Evolutionary conservation across 2,888 invertebrate species (phyloP).

Genomic region (Limnephilus lunatus): DNA sequence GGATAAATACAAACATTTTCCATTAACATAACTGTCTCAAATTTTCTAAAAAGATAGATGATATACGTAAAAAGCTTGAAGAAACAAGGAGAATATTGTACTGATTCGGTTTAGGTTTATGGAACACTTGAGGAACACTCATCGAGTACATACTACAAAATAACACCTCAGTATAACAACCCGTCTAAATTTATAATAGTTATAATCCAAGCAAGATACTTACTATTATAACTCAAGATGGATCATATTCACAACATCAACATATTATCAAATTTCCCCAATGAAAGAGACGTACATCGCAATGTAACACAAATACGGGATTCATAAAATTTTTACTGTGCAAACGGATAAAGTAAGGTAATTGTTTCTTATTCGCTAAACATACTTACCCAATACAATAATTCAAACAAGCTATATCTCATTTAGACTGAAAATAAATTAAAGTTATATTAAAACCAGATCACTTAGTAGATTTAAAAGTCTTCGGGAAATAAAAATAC

Average conservation of each 20-base stretch:
- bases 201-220: background rate
- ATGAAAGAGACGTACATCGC: background rate
- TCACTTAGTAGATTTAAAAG: conserved; percentile 33
- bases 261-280: background rate
- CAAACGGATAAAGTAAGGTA: conserved; percentile 42
- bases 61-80: background rate
- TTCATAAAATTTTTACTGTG: conserved; percentile 3
- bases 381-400: conserved; percentile 34
- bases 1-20: background rate
- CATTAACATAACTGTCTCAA: background rate
- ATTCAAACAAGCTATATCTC: conserved; percentile 2
- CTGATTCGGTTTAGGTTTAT: background rate
- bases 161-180: background rate
- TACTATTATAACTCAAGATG: background rate
- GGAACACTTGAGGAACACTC: background rate
- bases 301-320: background rate
- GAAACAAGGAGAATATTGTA: background rate
- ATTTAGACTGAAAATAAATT: conserved; percentile 41
- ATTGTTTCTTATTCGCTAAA: conserved; percentile 43
- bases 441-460: conserved; percentile 44
- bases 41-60: background rate
- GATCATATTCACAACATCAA: background rate
- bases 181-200: background rate
- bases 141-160: background rate
- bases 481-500: conserved; percentile 22